phyloP scores from a whole-genome alignment of 2,797 vertebrate genomes.

The Gallirallus australis region DNA sequence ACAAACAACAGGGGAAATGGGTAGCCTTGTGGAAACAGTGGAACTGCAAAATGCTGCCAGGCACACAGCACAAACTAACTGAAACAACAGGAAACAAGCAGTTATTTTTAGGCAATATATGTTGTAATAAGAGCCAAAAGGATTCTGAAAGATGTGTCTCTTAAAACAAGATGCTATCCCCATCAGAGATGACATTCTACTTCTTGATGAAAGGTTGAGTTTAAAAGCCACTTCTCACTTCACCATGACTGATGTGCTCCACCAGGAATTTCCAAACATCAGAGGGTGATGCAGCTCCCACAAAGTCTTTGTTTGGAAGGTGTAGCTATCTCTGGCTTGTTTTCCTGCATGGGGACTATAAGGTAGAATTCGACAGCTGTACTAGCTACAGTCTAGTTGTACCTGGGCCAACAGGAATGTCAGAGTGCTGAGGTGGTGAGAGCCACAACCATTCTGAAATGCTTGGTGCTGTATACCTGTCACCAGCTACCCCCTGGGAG shows the following conservation, averaged over 20 bases:
- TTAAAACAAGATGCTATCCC: not conserved
- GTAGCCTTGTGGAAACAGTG: not conserved
- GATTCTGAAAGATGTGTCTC: not conserved
- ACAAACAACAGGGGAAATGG: not conserved
- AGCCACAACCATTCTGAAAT: not conserved
- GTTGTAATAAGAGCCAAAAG: not conserved
- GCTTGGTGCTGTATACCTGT: not conserved
- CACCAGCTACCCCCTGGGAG: not conserved
- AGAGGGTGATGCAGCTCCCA: not conserved
- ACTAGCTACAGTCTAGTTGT: not conserved
- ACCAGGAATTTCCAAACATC: not conserved
- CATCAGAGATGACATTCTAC: not conserved
- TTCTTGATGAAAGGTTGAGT: not conserved
- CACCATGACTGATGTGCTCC: not conserved
- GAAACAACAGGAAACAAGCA: not conserved
- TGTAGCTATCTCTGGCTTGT: not conserved
- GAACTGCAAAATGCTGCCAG: not conserved
- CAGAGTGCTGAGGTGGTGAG: not conserved
- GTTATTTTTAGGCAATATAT: not conserved
- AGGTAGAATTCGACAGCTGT: not conserved
- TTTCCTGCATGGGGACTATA: not conserved
- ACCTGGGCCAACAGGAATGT: not conserved
- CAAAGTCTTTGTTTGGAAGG: not conserved
- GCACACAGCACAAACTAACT: not conserved
- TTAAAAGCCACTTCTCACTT: not conserved